A percentile compares a stretch with the other conserved stretches of the same genome.
These are phyloP conservation scores for Geopemphigus sp. DNA, from an alignment of 1,140 invertebrate species.

Conservation along the genomic window DNA sequence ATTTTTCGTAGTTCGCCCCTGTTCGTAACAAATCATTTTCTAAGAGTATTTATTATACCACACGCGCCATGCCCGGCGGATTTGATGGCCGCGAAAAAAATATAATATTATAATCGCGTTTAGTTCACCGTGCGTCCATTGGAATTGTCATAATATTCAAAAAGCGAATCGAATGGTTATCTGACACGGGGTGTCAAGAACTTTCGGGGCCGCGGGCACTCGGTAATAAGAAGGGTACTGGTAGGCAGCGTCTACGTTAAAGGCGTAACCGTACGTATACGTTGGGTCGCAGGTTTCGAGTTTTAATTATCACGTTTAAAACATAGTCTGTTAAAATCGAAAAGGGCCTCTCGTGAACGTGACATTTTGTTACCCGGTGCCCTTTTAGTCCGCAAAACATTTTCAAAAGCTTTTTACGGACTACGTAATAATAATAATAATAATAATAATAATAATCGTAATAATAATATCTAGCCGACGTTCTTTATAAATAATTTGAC, in stretches of 20 bases:
- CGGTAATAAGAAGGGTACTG: not conserved
- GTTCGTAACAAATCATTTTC: no score
- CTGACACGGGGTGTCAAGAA: conserved; percentile 22
- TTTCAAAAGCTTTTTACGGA: not conserved
- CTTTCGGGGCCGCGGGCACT: not conserved
- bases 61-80: no score
- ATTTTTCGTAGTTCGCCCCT: no score
- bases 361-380: conserved; percentile 6
- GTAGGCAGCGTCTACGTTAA: not conserved
- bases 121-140: no score
- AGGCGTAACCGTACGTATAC: not conserved
- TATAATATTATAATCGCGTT: no score
- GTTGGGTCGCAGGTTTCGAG: not conserved
- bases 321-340: conserved; percentile 9
- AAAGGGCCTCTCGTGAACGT: not conserved
- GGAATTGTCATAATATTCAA: not conserved
- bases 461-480: not conserved
- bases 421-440: not conserved
- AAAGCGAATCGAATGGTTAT: not conserved
- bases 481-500: not conserved
- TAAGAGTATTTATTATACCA: no score
- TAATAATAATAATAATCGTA: no score
- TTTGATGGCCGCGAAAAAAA: no score
- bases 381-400: not conserved
- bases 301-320: conserved; percentile 35